phyloP scores from a whole-genome alignment of 2,113 vertebrate species.

The Athene cunicularia region DNA sequence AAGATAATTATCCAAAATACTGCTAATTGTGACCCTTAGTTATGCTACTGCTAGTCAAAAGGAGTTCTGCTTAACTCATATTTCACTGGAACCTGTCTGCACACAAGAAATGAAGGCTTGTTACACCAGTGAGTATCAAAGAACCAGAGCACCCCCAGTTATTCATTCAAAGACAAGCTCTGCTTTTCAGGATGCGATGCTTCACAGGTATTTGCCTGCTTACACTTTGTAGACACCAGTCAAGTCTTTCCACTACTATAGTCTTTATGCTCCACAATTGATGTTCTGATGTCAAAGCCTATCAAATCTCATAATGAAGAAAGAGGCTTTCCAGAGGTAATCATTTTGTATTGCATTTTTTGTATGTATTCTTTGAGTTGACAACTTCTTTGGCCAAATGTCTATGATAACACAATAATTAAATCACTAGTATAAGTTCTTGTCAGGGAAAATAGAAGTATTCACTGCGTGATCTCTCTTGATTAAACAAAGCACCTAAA shows the following conservation, averaged over 20 bases:
- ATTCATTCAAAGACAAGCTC: neutral
- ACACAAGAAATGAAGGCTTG: neutral
- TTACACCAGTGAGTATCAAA: neutral
- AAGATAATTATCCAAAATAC: neutral
- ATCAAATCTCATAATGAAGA: neutral
- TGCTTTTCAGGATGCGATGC: neutral
- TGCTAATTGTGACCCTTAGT: neutral
- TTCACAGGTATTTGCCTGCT: neutral
- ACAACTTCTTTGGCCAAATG: neutral
- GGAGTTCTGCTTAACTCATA: neutral
- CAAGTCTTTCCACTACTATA: neutral
- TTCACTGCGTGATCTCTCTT: neutral
- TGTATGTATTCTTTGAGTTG: neutral
- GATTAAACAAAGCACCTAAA: neutral
- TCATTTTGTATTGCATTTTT: neutral
- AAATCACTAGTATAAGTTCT: neutral
- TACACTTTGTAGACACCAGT: neutral
- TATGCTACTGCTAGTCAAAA: neutral
- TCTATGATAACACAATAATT: neutral
- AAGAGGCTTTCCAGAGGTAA: neutral
- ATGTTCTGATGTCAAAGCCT: neutral
- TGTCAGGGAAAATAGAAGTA: neutral
- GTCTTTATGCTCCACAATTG: neutral
- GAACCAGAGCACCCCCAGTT: neutral
- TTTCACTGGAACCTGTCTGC: neutral